These are phyloP conservation scores for Pseudorhombus dupliciocellatus DNA, from an alignment of 2,113 vertebrate species.

Conservation along the genomic window DNA sequence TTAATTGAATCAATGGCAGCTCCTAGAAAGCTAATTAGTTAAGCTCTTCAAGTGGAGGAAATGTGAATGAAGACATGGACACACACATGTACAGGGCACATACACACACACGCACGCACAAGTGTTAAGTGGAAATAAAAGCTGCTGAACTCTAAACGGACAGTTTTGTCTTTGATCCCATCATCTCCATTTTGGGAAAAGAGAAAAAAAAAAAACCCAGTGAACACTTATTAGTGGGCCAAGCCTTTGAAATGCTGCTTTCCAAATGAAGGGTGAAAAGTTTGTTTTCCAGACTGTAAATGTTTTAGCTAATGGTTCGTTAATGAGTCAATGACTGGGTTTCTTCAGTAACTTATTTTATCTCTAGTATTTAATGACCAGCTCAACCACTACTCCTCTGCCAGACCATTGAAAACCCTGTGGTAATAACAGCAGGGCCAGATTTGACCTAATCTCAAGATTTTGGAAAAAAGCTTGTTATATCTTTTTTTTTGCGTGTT, in stretches of 20 bases:
- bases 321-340: too few species aligned
- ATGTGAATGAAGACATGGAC: constrained; percentile 37
- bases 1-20: constrained; percentile 64
- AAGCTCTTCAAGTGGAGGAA: constrained; percentile 43
- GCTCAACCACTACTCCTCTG: too few species aligned
- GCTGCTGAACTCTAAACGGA: constrained; percentile 11
- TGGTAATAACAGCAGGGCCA: too few species aligned
- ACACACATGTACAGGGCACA: neutral
- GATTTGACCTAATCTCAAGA: too few species aligned
- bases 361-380: too few species aligned
- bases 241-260: constrained; percentile 9
- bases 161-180: constrained; percentile 26
- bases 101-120: neutral
- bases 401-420: too few species aligned
- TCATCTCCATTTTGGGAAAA: neutral
- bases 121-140: constrained; percentile 29
- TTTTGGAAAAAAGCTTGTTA: too few species aligned
- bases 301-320: too few species aligned
- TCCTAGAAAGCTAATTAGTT: constrained; percentile 63
- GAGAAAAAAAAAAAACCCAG: neutral
- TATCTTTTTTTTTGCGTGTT: too few species aligned
- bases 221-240: neutral
- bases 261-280: neutral
- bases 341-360: too few species aligned
- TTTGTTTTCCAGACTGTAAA: too few species aligned